These are phyloP conservation scores for Montipora cactus DNA, from an alignment of 64 coral and sea anemone species.

Conservation along the genomic window DNA sequence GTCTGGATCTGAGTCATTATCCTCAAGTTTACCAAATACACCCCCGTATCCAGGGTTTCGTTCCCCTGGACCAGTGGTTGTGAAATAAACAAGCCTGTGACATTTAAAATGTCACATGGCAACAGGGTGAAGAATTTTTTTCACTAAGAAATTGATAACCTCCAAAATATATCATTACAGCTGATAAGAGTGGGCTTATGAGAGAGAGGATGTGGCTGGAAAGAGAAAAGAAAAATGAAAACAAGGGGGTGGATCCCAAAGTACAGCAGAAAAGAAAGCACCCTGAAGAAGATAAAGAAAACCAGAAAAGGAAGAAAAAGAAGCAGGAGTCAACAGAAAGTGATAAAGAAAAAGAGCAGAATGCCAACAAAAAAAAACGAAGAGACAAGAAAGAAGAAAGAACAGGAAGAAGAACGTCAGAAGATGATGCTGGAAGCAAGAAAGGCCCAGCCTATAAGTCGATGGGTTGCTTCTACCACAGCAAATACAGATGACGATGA, in stretches of 20 bases:
- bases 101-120: too few relatives aligned
- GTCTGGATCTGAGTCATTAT: neutral
- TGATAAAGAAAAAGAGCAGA: conserved; percentile 61
- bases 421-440: conserved; percentile 47
- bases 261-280: conserved; percentile 55
- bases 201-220: conserved; percentile 43
- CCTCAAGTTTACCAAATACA: neutral
- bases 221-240: conserved; percentile 52
- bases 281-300: conserved; percentile 7
- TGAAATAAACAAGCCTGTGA: too few relatives aligned
- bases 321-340: conserved; percentile 52
- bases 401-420: conserved; percentile 56
- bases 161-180: conserved; percentile 63
- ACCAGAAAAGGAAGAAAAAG: conserved; percentile 61
- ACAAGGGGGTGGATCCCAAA: conserved; percentile 28
- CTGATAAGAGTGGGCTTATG: conserved; percentile 53
- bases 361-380: conserved; percentile 34
- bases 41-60: neutral
- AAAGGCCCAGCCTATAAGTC: conserved; percentile 45
- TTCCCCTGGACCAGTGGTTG: too few relatives aligned
- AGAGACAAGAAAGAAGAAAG: conserved; percentile 53
- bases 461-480: conserved; percentile 17
- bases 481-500: neutral
- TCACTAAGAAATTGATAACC: neutral
- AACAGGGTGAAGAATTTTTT: too few relatives aligned